Base-by-base conservation (phyloP, 2,797 vertebrate species). In the Sebastes itinus region DNA sequence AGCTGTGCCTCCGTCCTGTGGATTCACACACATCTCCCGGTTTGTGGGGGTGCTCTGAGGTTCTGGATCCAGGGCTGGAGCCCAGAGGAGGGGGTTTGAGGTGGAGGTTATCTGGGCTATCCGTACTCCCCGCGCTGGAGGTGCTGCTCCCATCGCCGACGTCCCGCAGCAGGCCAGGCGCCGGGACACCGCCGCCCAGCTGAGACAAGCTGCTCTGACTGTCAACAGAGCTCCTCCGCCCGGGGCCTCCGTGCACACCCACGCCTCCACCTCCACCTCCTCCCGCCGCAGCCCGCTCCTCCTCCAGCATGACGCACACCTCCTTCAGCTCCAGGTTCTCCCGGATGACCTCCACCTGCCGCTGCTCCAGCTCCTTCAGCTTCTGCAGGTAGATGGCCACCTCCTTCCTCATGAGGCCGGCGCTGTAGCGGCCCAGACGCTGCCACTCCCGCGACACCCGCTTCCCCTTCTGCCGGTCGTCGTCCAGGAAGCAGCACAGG, bases 391-490 rank as follows among this genome's bases (percentile, higher is more conserved):
- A 99, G 14, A 98, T 91, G 33, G 97, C 94, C 90, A 99, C 97
- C 87, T 99, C 98, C 91, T 98, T 98, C 91, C 97, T 96, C 98
- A 99, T 97, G 68, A 99, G 89, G 0, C 97, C 96, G 0, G 97
- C 96, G 0, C 97, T 97, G 94, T 96, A 98, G 74, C 97, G 96
- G 89, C 98, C 97, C 81, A 99, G 94, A 1, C 98, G 96, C 94
- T 99, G 98, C 98, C 98, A 99, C 85, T 99, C 98, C 0, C 98
- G 96, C 4, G 97, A 97, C 87, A 99, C 97, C 32, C 96, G 96
- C 94, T 97, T 98, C 81, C 97, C 98, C 83, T 99, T 99, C 95
- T 99, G 98, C 23, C 98, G 94, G 92, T 99, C 98, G 0, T 99
- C 98, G 6, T 99, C 98, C 90, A 99, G 94, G 92, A 99, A 99